A percentile compares a stretch with the other conserved stretches of the same genome.
These are phyloP conservation scores for Staurois parvus DNA, from an alignment of 2,797 vertebrate genomes.

Conservation along the genomic window DNA sequence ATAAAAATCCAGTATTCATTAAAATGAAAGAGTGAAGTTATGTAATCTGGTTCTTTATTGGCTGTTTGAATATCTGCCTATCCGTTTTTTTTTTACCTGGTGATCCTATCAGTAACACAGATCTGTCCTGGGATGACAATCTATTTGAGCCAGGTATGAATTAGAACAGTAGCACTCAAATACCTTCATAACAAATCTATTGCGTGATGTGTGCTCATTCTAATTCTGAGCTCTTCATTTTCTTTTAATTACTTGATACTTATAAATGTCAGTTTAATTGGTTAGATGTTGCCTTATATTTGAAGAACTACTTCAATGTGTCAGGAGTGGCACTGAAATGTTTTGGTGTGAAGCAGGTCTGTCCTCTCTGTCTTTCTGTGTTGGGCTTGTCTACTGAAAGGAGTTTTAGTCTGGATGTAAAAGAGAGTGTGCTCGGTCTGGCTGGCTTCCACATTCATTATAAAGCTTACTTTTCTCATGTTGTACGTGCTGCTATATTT, in stretches of 20 bases:
- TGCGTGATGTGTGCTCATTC: too few relatives aligned
- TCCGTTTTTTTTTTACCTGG: too few relatives aligned
- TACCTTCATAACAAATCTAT: neutral
- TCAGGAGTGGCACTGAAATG: neutral
- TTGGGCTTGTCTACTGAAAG: conserved; percentile 25
- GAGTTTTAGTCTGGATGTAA: conserved; percentile 22
- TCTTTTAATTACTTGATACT: neutral
- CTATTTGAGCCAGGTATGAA: too few relatives aligned
- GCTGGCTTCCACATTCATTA: conserved; percentile 6
- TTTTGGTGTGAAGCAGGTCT: conserved; percentile 19
- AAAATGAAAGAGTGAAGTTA: too few relatives aligned
- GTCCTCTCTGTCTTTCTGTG: neutral
- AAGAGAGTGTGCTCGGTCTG: neutral
- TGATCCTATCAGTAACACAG: too few relatives aligned
- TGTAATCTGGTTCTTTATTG: too few relatives aligned
- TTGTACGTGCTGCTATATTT: conserved; percentile 3
- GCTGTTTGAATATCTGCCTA: too few relatives aligned
- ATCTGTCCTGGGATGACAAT: too few relatives aligned
- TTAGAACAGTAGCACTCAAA: too few relatives aligned
- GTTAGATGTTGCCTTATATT: neutral
- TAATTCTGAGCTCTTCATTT: neutral
- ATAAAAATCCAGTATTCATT: too few relatives aligned
- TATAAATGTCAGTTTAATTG: neutral
- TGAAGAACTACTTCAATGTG: neutral
- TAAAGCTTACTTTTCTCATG: conserved; percentile 28